Percentiles rank a stretch among this genome's conserved stretches.
Conservation (phyloP, 2,113 vertebrate species). For the Crotalus helleri region DNA sequence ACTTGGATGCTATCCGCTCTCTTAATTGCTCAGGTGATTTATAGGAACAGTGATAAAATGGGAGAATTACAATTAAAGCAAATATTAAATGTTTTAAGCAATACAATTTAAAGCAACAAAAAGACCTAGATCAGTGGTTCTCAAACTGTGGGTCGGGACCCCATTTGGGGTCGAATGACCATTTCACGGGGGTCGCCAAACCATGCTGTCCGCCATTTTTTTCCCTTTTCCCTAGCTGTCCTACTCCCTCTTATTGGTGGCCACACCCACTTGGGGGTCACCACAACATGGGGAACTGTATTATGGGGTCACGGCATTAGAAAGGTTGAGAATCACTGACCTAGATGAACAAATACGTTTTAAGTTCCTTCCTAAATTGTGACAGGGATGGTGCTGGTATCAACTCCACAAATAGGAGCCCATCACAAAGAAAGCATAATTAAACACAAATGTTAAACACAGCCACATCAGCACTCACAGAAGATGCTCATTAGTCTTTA, state of each 20-base stretch:
- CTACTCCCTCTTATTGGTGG: too few relatives aligned
- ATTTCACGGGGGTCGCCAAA: too few relatives aligned
- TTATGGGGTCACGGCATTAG: too few relatives aligned
- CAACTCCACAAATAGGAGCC: neutral
- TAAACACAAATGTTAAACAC: neutral
- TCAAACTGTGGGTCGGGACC: too few relatives aligned
- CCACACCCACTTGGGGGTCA: too few relatives aligned
- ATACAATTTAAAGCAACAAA: neutral
- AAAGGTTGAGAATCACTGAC: neutral
- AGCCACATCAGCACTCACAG: neutral
- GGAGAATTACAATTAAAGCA: neutral
- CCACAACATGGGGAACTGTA: too few relatives aligned
- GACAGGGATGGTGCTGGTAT: neutral
- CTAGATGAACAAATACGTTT: neutral
- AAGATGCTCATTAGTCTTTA: neutral
- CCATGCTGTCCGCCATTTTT: too few relatives aligned
- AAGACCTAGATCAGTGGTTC: neutral
- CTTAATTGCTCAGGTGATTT: neutral
- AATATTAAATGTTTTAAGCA: neutral
- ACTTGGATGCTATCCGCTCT: neutral
- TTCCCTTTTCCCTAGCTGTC: too few relatives aligned
- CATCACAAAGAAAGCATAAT: neutral
- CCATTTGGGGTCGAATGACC: too few relatives aligned
- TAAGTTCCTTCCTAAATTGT: neutral
- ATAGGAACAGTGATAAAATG: neutral